These are phyloP conservation scores for Amphilophus citrinellus DNA, from an alignment of 2,113 vertebrate species.

Conservation along the genomic window DNA sequence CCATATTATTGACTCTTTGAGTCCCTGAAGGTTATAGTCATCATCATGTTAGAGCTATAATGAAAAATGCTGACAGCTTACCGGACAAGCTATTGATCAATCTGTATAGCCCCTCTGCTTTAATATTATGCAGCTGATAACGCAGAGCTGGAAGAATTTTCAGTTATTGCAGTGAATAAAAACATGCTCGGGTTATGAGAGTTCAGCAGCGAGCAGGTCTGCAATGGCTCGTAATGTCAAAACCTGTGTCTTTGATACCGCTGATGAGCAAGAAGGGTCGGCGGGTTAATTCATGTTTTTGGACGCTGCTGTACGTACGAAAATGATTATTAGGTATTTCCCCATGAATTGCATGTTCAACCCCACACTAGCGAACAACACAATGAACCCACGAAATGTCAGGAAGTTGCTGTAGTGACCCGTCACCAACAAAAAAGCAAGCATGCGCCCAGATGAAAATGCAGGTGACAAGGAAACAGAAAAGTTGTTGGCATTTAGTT, in stretches of 20 bases:
- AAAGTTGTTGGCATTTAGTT: slow-evolving; percentile 92
- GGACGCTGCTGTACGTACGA: neutral
- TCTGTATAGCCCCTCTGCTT: slow-evolving; percentile 62
- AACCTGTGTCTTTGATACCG: neutral
- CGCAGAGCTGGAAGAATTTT: slow-evolving; percentile 60
- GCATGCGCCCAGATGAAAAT: slow-evolving; percentile 78
- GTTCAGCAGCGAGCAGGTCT: slow-evolving; percentile 12
- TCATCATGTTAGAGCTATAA: slow-evolving; percentile 78
- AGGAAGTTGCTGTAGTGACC: slow-evolving; percentile 21
- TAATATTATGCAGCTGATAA: slow-evolving; percentile 75
- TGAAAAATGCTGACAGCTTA: slow-evolving; percentile 81
- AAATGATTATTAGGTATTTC: slow-evolving; percentile 24
- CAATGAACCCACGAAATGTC: neutral
- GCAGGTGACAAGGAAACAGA: slow-evolving; percentile 73
- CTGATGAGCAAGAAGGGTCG: neutral
- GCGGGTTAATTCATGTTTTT: neutral
- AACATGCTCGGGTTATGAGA: slow-evolving; percentile 23
- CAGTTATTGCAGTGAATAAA: slow-evolving; percentile 52
- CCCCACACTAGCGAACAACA: slow-evolving; percentile 18
- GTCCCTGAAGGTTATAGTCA: slow-evolving; percentile 74
- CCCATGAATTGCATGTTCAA: slow-evolving; percentile 65
- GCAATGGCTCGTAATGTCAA: slow-evolving; percentile 25
- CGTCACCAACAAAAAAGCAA: slow-evolving; percentile 53
- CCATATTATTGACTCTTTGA: slow-evolving; percentile 65
- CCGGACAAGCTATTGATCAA: slow-evolving; percentile 80